phyloP scores from a whole-genome alignment of 2,113 vertebrate genomes.

The Sebastes schlegelii region DNA sequence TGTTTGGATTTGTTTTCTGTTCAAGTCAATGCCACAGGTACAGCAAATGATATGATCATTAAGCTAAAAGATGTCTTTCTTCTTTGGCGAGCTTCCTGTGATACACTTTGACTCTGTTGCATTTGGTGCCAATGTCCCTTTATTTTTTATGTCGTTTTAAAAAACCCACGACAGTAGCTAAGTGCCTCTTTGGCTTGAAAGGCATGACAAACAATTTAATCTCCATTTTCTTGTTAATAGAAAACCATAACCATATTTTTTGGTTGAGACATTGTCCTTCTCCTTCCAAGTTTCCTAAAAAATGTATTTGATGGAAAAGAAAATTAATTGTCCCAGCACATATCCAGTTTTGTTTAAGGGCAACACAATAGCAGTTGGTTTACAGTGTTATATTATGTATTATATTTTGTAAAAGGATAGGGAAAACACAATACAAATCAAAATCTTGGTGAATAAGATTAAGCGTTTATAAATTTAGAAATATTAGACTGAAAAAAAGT shows the following conservation, averaged over 20 bases:
- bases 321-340: not conserved
- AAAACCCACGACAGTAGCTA: constrained; percentile 19
- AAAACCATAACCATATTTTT: constrained; percentile 25
- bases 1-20: not conserved
- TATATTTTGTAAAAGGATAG: not conserved
- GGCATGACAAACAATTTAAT: constrained; percentile 37
- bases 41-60: constrained; percentile 15
- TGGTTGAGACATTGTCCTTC: not conserved
- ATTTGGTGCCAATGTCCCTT: constrained; percentile 37
- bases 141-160: constrained; percentile 43
- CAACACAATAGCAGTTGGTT: not conserved
- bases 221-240: constrained; percentile 40
- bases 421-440: not conserved
- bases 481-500: not conserved
- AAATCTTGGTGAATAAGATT: not conserved
- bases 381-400: not conserved
- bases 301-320: not conserved
- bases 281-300: constrained; percentile 16
- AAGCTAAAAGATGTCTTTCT: constrained; percentile 6
- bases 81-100: constrained; percentile 48
- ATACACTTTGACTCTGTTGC: constrained; percentile 37
- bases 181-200: constrained; percentile 60
- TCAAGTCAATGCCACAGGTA: not conserved
- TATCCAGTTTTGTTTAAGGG: not conserved
- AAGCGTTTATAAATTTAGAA: not conserved